phyloP scores from a whole-genome alignment of 1,140 invertebrate genomes.

The Myzus persicae region DNA sequence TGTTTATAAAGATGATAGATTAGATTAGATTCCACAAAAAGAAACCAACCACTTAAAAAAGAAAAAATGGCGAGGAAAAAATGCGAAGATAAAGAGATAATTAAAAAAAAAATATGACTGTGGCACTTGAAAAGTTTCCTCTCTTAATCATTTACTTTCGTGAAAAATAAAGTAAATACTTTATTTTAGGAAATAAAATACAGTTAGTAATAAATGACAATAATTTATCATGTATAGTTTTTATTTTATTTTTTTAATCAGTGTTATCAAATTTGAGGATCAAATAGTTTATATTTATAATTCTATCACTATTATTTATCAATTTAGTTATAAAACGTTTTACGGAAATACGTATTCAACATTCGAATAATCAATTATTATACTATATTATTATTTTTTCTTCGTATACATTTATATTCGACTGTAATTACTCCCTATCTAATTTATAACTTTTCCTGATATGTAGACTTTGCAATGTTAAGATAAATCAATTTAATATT shows the following conservation, averaged over 20 bases:
- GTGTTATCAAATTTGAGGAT: not conserved
- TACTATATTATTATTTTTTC: not conserved
- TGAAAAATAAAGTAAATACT: not conserved
- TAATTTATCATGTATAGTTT: not conserved
- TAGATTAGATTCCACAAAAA: not conserved
- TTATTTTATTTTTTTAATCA: not conserved
- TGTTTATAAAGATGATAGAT: not conserved
- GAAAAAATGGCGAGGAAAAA: not conserved
- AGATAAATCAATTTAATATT: not conserved
- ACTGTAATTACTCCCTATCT: too few species aligned
- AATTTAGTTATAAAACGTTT: not conserved
- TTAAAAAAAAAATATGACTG: constrained; percentile 14
- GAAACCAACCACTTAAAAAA: not conserved
- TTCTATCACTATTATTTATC: not conserved
- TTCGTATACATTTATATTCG: too few species aligned
- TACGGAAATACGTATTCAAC: not conserved
- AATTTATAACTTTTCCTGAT: not conserved
- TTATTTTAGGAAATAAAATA: not conserved
- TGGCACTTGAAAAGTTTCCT: not conserved
- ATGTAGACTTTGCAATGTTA: not conserved
- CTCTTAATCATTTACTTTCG: not conserved
- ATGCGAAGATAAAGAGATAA: not conserved
- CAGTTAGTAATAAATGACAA: not conserved
- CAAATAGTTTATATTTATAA: not conserved
- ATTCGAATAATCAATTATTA: not conserved